Percentiles rank a stretch among this genome's conserved stretches.
phyloP scores from a whole-genome alignment of 2,797 vertebrate species.

The Alectoris magna region DNA sequence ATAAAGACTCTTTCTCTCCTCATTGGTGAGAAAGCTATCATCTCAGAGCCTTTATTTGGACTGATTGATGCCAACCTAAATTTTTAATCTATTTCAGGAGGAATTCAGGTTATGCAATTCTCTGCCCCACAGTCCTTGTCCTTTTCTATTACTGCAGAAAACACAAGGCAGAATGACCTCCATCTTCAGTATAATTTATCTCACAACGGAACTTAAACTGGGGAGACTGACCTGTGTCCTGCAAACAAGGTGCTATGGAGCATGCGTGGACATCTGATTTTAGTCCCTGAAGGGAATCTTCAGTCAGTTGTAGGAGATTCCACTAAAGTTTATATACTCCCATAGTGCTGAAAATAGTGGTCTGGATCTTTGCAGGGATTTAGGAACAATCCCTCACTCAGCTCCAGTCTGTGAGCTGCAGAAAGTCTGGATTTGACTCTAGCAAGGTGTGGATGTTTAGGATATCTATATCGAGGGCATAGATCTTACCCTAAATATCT shows the following conservation, averaged over 20 bases:
- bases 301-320: background rate
- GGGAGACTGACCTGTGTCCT: background rate
- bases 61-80: background rate
- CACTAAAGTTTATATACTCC: background rate
- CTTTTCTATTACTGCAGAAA: background rate
- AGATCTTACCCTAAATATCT: background rate
- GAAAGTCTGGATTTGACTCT: background rate
- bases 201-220: background rate
- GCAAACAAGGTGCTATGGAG: background rate
- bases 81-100: background rate
- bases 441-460: background rate
- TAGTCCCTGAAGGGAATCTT: background rate
- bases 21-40: background rate
- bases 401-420: background rate
- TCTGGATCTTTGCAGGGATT: accelerated
- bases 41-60: background rate
- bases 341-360: background rate
- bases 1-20: background rate
- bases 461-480: background rate
- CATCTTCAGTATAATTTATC: background rate
- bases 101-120: background rate
- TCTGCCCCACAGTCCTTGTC: background rate
- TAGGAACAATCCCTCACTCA: background rate
- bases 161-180: background rate
- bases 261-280: background rate